Conservation (phyloP, 2,113 vertebrate genomes). For the Cyprinodon brontotheroides region DNA sequence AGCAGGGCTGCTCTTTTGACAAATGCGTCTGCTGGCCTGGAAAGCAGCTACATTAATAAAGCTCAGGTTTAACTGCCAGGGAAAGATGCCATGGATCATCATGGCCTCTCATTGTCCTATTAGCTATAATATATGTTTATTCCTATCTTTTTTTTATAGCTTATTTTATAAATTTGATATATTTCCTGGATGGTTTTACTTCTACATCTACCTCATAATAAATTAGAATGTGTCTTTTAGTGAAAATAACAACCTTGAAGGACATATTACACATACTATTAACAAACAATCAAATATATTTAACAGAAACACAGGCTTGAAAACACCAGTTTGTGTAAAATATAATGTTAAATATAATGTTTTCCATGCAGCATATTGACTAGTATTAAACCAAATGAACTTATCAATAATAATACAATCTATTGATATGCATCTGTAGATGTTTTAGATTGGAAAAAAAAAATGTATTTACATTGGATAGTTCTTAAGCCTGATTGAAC, state of each 20-base stretch:
- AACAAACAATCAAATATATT: no score
- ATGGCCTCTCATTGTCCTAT: background rate
- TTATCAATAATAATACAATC: no score
- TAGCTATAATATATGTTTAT: background rate
- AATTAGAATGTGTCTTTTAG: background rate
- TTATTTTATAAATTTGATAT: background rate
- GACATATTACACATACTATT: background rate
- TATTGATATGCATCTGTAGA: no score
- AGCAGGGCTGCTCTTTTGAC: background rate
- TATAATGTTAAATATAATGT: no score
- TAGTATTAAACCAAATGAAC: no score
- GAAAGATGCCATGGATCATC: background rate
- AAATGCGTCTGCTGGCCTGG: background rate
- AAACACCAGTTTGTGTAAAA: no score
- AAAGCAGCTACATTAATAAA: background rate
- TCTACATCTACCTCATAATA: background rate
- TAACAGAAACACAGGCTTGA: no score
- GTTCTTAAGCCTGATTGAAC: no score
- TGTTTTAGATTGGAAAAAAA: no score
- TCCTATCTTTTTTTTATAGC: background rate
- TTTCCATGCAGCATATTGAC: no score
- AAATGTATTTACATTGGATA: no score
- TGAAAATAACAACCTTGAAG: background rate
- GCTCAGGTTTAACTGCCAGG: background rate
- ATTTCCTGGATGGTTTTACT: background rate